Percentiles rank a stretch among this genome's conserved stretches.
Evolutionary conservation across 1,140 invertebrate genomes (phyloP).

Genomic region (Coboldia fuscipes): DNA sequence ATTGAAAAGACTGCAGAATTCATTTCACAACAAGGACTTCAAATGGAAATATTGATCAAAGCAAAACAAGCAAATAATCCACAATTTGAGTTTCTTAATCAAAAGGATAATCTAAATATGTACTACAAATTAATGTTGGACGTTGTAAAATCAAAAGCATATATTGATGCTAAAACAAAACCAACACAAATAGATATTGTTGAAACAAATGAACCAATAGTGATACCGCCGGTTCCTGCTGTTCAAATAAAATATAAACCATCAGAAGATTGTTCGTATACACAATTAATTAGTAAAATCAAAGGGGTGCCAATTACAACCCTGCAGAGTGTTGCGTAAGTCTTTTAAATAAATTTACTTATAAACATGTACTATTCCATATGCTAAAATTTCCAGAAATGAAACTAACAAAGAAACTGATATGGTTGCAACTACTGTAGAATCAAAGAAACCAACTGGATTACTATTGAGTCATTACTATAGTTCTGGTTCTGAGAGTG

Average conservation of each 20-base stretch:
- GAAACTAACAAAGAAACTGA: constrained; percentile 1
- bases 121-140: constrained; percentile 76
- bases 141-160: constrained; percentile 64
- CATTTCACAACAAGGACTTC: constrained; percentile 76
- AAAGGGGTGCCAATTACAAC: constrained; percentile 44
- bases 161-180: constrained; percentile 10
- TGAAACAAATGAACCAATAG: constrained; percentile 10
- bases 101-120: constrained; percentile 60
- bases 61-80: constrained; percentile 87
- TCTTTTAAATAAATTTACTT: no score
- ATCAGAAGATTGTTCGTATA: constrained; percentile 64
- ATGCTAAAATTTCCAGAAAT: constrained; percentile 3
- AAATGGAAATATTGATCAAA: constrained; percentile 97
- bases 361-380: not conserved
- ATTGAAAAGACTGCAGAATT: constrained; percentile 94
- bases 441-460: constrained; percentile 22
- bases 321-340: no score
- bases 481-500: constrained; percentile 27
- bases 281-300: constrained; percentile 61
- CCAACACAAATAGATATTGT: not conserved
- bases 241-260: constrained; percentile 45
- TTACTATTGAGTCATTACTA: constrained; percentile 33
- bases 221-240: not conserved
- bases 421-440: constrained; percentile 2
- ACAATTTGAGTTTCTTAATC: constrained; percentile 84